These are phyloP conservation scores for Loriculus beryllinus DNA, from an alignment of 2,797 vertebrate genomes.

Conservation along the genomic window DNA sequence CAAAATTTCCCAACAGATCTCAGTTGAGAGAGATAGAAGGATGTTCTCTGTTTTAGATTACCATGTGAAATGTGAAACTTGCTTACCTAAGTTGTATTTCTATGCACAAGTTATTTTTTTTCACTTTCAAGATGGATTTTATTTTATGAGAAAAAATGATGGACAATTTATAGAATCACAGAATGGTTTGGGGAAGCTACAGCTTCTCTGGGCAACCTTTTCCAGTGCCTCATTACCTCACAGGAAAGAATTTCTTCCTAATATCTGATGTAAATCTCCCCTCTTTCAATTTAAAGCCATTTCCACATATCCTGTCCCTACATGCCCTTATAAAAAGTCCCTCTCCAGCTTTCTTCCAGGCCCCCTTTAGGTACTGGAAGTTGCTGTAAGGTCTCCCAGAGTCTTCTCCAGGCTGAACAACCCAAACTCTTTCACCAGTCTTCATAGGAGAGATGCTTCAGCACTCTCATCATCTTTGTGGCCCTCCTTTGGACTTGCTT, in stretches of 20 bases:
- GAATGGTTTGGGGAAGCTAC: background rate
- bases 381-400: background rate
- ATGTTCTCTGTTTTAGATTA: background rate
- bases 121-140: background rate
- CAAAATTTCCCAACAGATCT: background rate
- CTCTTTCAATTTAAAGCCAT: background rate
- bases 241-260: background rate
- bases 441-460: background rate
- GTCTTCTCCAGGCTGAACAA: background rate
- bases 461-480: background rate
- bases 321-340: rapidly evolving
- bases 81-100: background rate
- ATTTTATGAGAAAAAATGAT: background rate
- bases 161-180: background rate
- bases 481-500: background rate
- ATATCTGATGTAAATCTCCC: background rate
- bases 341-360: background rate
- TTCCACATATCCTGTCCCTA: rapidly evolving
- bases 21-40: background rate
- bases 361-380: background rate
- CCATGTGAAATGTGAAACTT: background rate
- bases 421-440: background rate
- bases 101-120: background rate
- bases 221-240: background rate
- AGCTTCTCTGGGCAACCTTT: background rate